A percentile compares a stretch with the other conserved stretches of the same genome.
Evolutionary conservation across 53 echinoderm and acorn worm genomes (phyloP).

Genomic region (Paracentrotus lividus): DNA sequence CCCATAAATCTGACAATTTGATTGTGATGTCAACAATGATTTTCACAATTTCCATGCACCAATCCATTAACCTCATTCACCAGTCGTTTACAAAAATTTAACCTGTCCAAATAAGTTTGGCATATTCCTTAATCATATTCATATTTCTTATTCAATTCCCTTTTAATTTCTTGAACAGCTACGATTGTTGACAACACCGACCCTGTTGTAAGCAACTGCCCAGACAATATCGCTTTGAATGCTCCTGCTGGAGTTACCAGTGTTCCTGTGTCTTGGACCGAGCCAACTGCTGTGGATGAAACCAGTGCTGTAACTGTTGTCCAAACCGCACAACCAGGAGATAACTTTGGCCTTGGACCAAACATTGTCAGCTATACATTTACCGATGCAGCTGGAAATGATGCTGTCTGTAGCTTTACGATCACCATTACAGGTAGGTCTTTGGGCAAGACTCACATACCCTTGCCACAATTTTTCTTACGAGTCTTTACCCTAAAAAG

Average conservation of each 20-base stretch:
- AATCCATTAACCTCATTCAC: too few relatives aligned
- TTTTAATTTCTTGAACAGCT: too few relatives aligned
- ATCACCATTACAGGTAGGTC: slow-evolving; percentile 31
- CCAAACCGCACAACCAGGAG: background rate
- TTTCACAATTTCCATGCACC: too few relatives aligned
- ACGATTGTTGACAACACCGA: background rate
- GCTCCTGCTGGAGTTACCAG: slow-evolving; percentile 44
- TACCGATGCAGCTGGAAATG: slow-evolving; percentile 59
- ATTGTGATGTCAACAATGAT: too few relatives aligned
- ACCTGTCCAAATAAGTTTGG: too few relatives aligned
- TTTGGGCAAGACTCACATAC: too few relatives aligned
- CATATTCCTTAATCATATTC: background rate
- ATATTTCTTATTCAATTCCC: background rate
- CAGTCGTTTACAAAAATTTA: too few relatives aligned
- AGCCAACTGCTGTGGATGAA: slow-evolving; percentile 59
- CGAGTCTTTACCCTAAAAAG: too few relatives aligned
- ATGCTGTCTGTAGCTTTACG: slow-evolving; percentile 33
- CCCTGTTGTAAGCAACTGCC: slow-evolving; percentile 70
- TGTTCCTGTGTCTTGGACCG: slow-evolving; percentile 59
- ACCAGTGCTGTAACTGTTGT: slow-evolving; percentile 43
- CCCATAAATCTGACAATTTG: too few relatives aligned
- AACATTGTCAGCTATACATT: slow-evolving; percentile 53
- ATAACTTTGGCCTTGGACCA: slow-evolving; percentile 15
- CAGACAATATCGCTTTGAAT: slow-evolving; percentile 12
- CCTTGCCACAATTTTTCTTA: too few relatives aligned